Evolutionary conservation across 1,140 invertebrate species (phyloP), one percentile per base, ranked within the genome.

Genomic region (Branchinecta lindahli): DNA sequence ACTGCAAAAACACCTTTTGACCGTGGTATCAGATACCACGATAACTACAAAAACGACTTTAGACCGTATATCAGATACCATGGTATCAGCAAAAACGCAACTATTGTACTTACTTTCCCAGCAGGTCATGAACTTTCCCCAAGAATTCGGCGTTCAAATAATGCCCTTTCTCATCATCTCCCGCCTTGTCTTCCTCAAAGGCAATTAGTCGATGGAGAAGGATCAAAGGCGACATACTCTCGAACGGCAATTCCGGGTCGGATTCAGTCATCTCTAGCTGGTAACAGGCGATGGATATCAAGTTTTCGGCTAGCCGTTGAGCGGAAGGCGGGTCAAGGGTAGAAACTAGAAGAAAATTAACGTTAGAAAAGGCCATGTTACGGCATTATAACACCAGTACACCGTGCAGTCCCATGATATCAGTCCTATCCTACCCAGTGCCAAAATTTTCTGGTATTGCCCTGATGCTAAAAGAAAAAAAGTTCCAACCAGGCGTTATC

Each of bases 71-170:
- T n/a, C n/a, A n/a, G n/a, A n/a, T n/a, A n/a, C n/a, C n/a, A n/a
- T n/a, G n/a, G n/a, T n/a, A n/a, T n/a, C n/a, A n/a, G n/a, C n/a
- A 52, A 18, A 66, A 45, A 44, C 18, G 72, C 18, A 67, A 18
- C 15, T 12, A 33, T 52, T 69, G 12, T 45, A 69, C 76, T 78
- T 79, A 85, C 78, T 82, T 83, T 72, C 90, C 90, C 46, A 94
- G 81, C 77, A 90, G 89, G 73, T 94, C 89, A 79, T 96, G 93
- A 12, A 85, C 90, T 70, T 86, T 86, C 74, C 91, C 88, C 46
- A 96, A 80, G 66, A 94, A 82, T 78, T 86, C 84, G 1, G 93
- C 79, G 7, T 91, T 91, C 15, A 86, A 81, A 8, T 88, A 88
- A 44, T 91, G 79, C 21, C 84, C 83, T 45, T 85, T 83, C 46